Evolutionary conservation across 2,113 vertebrate species (phyloP).

Genomic region (Psilopogon haemacephalus): DNA sequence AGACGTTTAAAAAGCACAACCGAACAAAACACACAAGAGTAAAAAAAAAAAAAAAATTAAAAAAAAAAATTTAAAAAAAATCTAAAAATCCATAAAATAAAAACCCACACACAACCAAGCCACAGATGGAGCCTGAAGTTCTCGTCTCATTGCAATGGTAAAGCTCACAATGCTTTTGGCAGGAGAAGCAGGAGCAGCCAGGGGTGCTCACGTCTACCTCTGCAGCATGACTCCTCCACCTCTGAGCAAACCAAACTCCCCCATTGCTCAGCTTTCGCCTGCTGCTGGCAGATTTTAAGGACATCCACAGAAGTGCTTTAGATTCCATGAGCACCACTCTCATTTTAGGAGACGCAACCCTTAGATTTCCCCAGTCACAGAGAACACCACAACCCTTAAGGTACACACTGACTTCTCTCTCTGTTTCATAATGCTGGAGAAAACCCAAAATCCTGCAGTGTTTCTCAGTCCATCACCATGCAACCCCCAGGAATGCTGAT

Average conservation of each 20-base stretch:
- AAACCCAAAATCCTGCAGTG: constrained; percentile 15
- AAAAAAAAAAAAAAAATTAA: neutral
- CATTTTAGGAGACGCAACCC: neutral
- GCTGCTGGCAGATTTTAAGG: neutral
- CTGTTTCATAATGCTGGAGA: constrained; percentile 27
- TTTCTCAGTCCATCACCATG: constrained; percentile 1
- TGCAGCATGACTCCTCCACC: neutral
- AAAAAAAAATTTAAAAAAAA: no score
- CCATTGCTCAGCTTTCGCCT: neutral
- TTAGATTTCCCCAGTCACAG: neutral
- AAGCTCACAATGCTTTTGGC: neutral
- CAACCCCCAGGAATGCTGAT: constrained; percentile 26
- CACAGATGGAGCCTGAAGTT: neutral
- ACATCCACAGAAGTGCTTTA: neutral
- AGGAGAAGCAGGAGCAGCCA: neutral
- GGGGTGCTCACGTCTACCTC: neutral
- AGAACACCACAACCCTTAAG: constrained; percentile 2
- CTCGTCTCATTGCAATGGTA: neutral
- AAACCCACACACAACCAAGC: no score
- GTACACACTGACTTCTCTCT: neutral
- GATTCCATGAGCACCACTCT: neutral
- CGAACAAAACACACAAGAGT: neutral
- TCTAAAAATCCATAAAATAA: no score
- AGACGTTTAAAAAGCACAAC: neutral
- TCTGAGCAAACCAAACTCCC: neutral